Base-by-base conservation (phyloP, 2,888 invertebrate genomes). In the Pandemis cinnamomeana region DNA sequence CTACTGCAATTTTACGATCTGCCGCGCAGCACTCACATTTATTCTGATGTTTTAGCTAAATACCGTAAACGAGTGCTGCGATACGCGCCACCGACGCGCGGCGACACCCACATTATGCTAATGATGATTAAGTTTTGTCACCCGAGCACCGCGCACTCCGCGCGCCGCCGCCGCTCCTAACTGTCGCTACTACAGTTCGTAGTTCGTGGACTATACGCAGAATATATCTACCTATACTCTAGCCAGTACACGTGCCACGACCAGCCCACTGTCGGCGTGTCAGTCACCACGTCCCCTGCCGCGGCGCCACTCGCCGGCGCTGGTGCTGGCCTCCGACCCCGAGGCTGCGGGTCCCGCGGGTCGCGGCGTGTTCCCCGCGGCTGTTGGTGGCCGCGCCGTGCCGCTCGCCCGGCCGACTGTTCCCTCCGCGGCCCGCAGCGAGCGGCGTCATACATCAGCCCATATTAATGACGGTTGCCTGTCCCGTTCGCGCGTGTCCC, bases 381-480 rank as follows among this genome's bases (percentile, higher is more conserved):
- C 27, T 58, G 55, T 71, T 58, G 64, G 48, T 58, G 36, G 20
- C 48, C 13, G 15, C 11, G 55, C 27, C 27, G 41, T 8, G 64
- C 11, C 36, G 27, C 41, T 51, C 48, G 48, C 66, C 66, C 48
- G 27, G 27, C 61, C 48, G 48, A 71, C 60, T 51, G 60, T 48
- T 60, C 15, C 4, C 46, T 55, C 41, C n/a, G 41, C 63, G 71
- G 44, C 71, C 58, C n/a, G 64, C 66, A 6, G 20, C 58, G 71
- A 11, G 42, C 61, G 51, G 13, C 5, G 42, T 15, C 51, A 5
- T 41, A 64, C 41, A 46, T 42, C 62, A 55, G 44, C 71, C 66
- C 20, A 15, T 66, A 66, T 66, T 71, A 66, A 71, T 71, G 60
- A 60, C 71, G 27, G 60, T 60, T 60, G 48, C 60, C 71, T 42